Evolutionary conservation across 2,797 vertebrate genomes (phyloP), one percentile per base, ranked within the genome.

Genomic region (Potorous gilbertii): DNA sequence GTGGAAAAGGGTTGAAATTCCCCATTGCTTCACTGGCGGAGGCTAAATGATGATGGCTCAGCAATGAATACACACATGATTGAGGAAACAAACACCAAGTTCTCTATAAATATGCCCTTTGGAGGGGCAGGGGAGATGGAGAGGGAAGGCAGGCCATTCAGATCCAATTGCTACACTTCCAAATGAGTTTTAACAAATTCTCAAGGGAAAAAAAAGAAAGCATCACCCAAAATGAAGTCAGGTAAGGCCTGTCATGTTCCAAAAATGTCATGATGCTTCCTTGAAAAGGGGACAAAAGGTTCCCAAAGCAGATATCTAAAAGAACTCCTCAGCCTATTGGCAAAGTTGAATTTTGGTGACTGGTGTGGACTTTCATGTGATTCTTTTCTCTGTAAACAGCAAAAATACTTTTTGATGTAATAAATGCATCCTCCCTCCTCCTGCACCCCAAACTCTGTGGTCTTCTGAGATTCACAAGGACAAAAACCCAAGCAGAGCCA

Each of bases 231-330:
- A 93, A 96, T 95, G 8, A 97, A 98, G 96, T 96, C 91, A 97
- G 59, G 91, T 52, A 87, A 97, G 94, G 87, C 52, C 55, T 91
- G 95, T 97, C 74, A 62, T 57, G 12, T 91, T 96, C 97, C 98
- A 98, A 97, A 97, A 97, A 97, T 94, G 59, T 91, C 94, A 96
- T 90, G 97, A 97, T 94, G 18, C 46, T 97, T 96, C 97, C 98
- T 97, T 97, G 62, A 97, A 97, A 97, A 96, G 56, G 90, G n/a
- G 87, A 97, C 97, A 97, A 98, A 97, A 54, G 74, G 34, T 90
- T 31, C 93, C 57, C 92, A 96, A 97, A 97, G 96, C 95, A 96
- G 54, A 92, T 9, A 1, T 46, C 55, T 94, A 93, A 87, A 96
- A 95, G 46, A 55, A 92, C 92, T 98, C n/a, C 92, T 98, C 62